Percentiles rank a stretch among this genome's conserved stretches.
Evolutionary conservation across 2,888 invertebrate species (phyloP).

Genomic region (Protodeltote pygarga): DNA sequence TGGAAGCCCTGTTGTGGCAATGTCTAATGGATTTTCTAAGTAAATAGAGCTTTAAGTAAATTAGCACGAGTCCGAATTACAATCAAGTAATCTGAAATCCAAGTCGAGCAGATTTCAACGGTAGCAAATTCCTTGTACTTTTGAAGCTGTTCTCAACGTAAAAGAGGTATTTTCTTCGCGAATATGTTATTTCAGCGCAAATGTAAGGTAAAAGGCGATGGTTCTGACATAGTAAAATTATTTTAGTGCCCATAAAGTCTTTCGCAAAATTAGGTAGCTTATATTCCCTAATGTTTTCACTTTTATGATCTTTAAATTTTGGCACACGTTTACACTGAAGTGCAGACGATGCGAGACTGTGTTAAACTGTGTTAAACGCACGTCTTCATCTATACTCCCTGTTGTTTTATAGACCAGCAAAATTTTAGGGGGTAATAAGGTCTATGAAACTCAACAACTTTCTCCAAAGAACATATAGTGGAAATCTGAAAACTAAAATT

Average conservation of each 20-base stretch:
- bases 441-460: too few relatives aligned
- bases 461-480: too few relatives aligned
- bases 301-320: slow-evolving; percentile 38
- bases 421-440: too few relatives aligned
- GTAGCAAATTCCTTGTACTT: slow-evolving; percentile 6
- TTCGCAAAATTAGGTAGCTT: slow-evolving; percentile 38
- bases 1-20: slow-evolving; percentile 23
- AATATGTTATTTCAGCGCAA: slow-evolving; percentile 15
- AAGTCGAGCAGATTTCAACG: slow-evolving; percentile 10
- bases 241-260: slow-evolving; percentile 41
- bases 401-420: too few relatives aligned
- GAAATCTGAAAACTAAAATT: too few relatives aligned
- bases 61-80: slow-evolving; percentile 9
- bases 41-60: slow-evolving; percentile 24
- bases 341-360: slow-evolving; percentile 25
- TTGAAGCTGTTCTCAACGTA: slow-evolving; percentile 8
- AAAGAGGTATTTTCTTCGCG: neutral
- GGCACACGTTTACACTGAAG: slow-evolving; percentile 33
- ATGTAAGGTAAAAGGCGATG: slow-evolving; percentile 8
- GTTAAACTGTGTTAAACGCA: too few relatives aligned
- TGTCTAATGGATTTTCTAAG: slow-evolving; percentile 25
- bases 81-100: slow-evolving; percentile 8
- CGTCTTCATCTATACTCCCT: too few relatives aligned
- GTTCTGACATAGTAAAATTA: slow-evolving; percentile 36
- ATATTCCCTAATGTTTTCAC: slow-evolving; percentile 38